Base-by-base conservation (phyloP, 1,140 invertebrate genomes). In the Mactra quadrangularis region DNA sequence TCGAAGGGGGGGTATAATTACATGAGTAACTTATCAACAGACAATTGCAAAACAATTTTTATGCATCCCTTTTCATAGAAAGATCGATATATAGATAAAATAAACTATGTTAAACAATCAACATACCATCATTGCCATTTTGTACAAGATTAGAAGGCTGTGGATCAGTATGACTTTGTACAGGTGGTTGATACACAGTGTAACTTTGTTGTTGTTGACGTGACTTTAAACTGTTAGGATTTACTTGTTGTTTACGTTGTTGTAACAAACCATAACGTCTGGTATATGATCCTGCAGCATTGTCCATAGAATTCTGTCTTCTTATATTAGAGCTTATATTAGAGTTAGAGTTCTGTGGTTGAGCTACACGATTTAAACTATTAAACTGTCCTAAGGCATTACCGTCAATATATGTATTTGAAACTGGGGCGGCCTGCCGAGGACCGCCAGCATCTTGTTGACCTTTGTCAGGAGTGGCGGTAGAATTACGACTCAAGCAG, bases 341-440 rank as follows among this genome's bases (percentile, higher is more conserved):
- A 7, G 19, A 13, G 70, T 64, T 53, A 27, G 50, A 29, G 35
- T 50, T 35, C 9, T 47, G 71, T 27, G 59, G 72, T 22, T 83
- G 60, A 41, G 83, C 74, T 7, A 83, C 75, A 6, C 71, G 47
- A n/a, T 62, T 75, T 33, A 64, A 59, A 68, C 55, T 50, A 33
- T 75, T 81, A 55, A 87, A 83, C 76, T 87, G 72, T 45, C 87
- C 87, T 59, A 91, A 68, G 4, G 86, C 84, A 31, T 86, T 83
- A 1, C 90, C 90, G 85, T 91, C 90, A 57, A 91, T 89, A 25
- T 87, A 83, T 38, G 87, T 90, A 72, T 89, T 84, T 1, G 90
- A 88, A 27, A 91, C 35, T 13, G 77, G 77, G 1, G 89, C 87
- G 1, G 86, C 82, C 57, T 88, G 87, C 33, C 88, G 79, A 19